Base-by-base conservation (phyloP, 2,797 vertebrate species). In the Epinephelus malabaricus region DNA sequence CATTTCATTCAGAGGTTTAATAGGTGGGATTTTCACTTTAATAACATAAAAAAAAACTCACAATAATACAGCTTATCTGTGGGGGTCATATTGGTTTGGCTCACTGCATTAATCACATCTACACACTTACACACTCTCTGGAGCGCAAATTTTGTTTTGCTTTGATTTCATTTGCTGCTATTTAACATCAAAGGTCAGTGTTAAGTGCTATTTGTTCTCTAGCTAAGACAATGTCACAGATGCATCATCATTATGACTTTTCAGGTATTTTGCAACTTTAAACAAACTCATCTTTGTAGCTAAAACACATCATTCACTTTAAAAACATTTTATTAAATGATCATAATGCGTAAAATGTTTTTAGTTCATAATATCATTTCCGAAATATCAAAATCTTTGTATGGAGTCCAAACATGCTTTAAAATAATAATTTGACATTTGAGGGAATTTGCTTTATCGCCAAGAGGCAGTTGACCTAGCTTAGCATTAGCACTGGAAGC, bases 41-140 rank as follows among this genome's bases (percentile, higher is more conserved):
- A 14, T 30, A 45, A 21, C 56, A 69, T 51, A 6, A 30, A 30
- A 30, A 34, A 34, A 38, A 55, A 69, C 10, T 9, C 51, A 64
- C 6, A 70, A 14, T 49, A 15, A 74, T 12, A 54, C 46, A 80
- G 19, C 23, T 56, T 23, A 76, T 78, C 59, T 69, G 51, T 50
- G 47, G 7, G 59, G 76, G 46, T 70, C 38, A 62, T 27, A 66
- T 77, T 58, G 51, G 50, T 13, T 78, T 62, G 59, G 49, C 27
- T 66, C 65, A 65, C 46, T 27, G 18, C 67, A 79, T 74, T 50
- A 64, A 59, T 75, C 25, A 53, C 61, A 50, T 38, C 7, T 45
- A 53, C 38, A 9, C 43, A 67, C 54, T 68, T 19, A 64, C 69
- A 72, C 49, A 38, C 38, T 67, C 46, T 53, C 43, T 61, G 49